Percentiles rank a stretch among this genome's conserved stretches.
Evolutionary conservation across 2,113 vertebrate genomes (phyloP).

Genomic region (Malaclemys terrapin): DNA sequence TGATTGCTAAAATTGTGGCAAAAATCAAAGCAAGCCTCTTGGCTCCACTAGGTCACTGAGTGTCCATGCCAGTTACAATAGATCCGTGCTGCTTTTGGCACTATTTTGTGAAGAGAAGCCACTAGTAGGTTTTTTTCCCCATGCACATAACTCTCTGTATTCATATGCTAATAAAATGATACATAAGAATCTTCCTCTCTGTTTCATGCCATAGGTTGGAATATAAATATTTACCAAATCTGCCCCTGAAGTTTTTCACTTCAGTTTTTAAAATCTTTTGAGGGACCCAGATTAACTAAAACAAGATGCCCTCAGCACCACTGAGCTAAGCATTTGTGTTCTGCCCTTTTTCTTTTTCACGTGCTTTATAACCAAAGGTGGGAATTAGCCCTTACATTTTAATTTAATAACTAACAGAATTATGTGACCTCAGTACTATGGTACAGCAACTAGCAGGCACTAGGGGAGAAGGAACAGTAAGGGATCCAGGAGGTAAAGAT

Average conservation of each 20-base stretch:
- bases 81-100: slow-evolving; percentile 13
- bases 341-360: not conserved
- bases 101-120: slow-evolving; percentile 31
- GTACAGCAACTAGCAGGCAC: not conserved
- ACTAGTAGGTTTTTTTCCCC: slow-evolving; percentile 13
- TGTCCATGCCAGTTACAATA: slow-evolving; percentile 4
- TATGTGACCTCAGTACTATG: not conserved
- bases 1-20: slow-evolving; percentile 32
- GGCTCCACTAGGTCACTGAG: not conserved
- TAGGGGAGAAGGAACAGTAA: not conserved
- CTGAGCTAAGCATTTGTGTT: not conserved
- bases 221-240: not conserved
- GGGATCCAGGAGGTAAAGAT: not conserved
- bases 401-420: not conserved
- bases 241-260: not conserved
- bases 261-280: not conserved
- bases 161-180: not conserved
- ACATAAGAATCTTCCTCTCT: not conserved
- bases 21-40: not conserved
- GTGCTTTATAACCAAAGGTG: not conserved
- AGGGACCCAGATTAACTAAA: not conserved
- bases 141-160: slow-evolving; percentile 12
- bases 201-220: not conserved
- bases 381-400: not conserved
- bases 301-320: not conserved